A percentile compares a stretch with the other conserved stretches of the same genome.
Conservation (phyloP, 2,888 invertebrate species). For the Plebejus anna region DNA sequence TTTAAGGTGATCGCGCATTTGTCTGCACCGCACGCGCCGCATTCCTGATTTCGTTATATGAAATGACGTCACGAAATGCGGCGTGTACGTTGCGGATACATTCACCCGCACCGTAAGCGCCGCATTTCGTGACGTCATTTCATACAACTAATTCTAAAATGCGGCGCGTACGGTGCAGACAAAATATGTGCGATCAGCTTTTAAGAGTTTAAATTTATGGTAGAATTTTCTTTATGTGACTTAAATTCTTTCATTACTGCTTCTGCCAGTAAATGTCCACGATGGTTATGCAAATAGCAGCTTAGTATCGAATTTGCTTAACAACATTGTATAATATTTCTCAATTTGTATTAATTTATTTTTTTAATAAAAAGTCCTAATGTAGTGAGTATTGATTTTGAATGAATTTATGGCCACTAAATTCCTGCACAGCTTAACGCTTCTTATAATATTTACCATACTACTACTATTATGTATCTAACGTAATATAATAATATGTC, state of each 20-base stretch:
- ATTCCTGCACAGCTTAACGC: slow-evolving; percentile 4
- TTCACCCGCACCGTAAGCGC: no score
- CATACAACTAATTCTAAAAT: no score
- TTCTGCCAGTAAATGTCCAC: neutral
- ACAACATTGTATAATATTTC: slow-evolving; percentile 22
- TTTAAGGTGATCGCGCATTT: neutral
- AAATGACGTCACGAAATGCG: no score
- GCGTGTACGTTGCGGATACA: no score
- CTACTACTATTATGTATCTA: neutral
- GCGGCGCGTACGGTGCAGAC: no score
- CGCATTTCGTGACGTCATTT: no score
- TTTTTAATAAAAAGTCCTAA: slow-evolving; percentile 8
- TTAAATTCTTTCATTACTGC: neutral
- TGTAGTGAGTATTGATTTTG: slow-evolving; percentile 4
- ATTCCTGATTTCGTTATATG: no score
- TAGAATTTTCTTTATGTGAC: neutral
- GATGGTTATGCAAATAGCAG: slow-evolving; percentile 1
- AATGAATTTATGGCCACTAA: slow-evolving; percentile 12
- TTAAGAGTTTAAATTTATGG: neutral
- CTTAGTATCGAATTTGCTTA: neutral
- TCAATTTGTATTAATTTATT: slow-evolving; percentile 7
- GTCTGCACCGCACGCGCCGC: no score
- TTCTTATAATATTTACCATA: slow-evolving; percentile 2
- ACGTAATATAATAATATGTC: neutral
- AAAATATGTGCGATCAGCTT: no score